A percentile compares a stretch with the other conserved stretches of the same genome.
phyloP scores from a whole-genome alignment of 2,113 vertebrate species.

The Xenopus borealis region DNA sequence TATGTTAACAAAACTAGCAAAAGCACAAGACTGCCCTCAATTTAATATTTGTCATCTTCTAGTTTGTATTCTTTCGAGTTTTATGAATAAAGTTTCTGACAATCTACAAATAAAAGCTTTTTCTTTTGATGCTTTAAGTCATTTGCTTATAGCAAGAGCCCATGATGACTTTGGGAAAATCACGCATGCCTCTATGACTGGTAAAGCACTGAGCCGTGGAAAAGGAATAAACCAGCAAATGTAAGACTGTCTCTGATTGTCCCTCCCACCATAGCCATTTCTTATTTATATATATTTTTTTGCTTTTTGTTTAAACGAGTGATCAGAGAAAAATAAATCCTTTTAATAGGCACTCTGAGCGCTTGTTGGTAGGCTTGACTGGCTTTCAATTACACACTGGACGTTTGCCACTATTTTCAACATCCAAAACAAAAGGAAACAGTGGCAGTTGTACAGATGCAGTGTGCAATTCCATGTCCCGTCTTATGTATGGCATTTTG shows the following conservation, averaged over 20 bases:
- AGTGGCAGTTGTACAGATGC: conserved; percentile 16
- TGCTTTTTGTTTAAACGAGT: conserved; percentile 2
- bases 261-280: neutral
- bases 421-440: conserved; percentile 30
- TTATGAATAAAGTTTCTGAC: neutral
- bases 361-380: conserved; percentile 36
- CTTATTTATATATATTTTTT: neutral
- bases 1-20: too few species aligned
- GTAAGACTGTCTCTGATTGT: neutral
- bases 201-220: neutral
- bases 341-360: conserved; percentile 38
- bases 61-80: neutral
- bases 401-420: conserved; percentile 22
- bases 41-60: neutral
- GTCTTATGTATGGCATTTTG: too few species aligned
- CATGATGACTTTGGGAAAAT: too few species aligned
- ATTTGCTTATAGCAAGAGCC: too few species aligned
- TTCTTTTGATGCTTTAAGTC: too few species aligned
- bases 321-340: conserved; percentile 38
- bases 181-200: neutral
- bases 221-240: neutral
- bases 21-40: too few species aligned
- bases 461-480: conserved; percentile 4
- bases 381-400: conserved; percentile 45
- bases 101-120: neutral